Conservation (phyloP, 2,113 vertebrate species). For the Platichthys stellatus region DNA sequence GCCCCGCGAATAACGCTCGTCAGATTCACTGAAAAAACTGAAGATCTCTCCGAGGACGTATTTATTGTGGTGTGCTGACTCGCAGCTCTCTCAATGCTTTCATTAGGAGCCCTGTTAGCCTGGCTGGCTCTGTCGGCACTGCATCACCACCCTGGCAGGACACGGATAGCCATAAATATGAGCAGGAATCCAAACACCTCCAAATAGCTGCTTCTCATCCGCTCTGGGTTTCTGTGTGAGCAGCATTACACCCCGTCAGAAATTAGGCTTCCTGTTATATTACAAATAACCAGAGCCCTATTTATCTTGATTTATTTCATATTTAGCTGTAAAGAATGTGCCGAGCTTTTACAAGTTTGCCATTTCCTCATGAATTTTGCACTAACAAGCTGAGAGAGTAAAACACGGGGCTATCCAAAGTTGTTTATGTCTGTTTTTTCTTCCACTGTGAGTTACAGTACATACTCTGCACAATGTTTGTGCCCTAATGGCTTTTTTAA, state of each 20-base stretch:
- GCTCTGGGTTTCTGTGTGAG: not conserved
- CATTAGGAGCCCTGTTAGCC: constrained; percentile 42
- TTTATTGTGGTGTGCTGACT: constrained; percentile 27
- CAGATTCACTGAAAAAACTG: not conserved
- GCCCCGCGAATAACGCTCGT: too few relatives aligned
- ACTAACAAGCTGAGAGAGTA: constrained; percentile 12
- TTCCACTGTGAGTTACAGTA: not conserved
- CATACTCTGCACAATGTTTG: too few relatives aligned
- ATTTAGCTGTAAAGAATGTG: constrained; percentile 44
- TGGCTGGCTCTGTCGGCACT: constrained; percentile 22
- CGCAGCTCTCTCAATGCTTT: constrained; percentile 36
- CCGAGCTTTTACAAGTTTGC: constrained; percentile 9
- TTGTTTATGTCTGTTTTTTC: constrained; percentile 33
- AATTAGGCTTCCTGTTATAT: constrained; percentile 14
- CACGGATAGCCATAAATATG: constrained; percentile 39
- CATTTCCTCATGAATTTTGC: constrained; percentile 36
- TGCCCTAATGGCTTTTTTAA: too few relatives aligned
- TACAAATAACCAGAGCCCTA: constrained; percentile 6
- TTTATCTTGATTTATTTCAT: constrained; percentile 34
- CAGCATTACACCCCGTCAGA: constrained; percentile 5
- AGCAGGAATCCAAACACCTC: constrained; percentile 36
- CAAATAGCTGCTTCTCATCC: constrained; percentile 39
- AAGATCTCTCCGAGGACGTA: constrained; percentile 1
- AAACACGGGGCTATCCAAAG: constrained; percentile 14
- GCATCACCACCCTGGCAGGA: constrained; percentile 45